Evolutionary conservation across 2,888 invertebrate species (phyloP).

Genomic region (Folsomia manolachei): DNA sequence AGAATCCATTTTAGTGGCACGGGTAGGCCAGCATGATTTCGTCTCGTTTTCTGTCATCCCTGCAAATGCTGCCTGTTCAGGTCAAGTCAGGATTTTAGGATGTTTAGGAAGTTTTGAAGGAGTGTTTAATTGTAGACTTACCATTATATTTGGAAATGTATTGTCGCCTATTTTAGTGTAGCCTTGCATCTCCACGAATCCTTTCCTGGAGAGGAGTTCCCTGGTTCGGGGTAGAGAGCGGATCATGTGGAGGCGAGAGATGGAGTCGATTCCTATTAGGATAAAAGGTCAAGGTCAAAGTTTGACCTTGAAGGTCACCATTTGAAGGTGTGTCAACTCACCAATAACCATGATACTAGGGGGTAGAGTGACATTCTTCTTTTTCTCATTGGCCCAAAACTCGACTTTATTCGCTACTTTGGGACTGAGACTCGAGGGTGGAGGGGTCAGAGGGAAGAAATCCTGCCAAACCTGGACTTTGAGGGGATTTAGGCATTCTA

Average conservation of each 20-base stretch:
- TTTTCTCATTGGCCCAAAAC: conserved; percentile 25
- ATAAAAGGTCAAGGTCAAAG: conserved; percentile 37
- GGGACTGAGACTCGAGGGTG: conserved; percentile 28
- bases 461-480: conserved; percentile 29
- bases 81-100: no score
- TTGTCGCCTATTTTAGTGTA: conserved; percentile 72
- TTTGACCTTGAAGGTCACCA: neutral
- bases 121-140: conserved; percentile 56
- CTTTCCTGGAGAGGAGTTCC: conserved; percentile 64
- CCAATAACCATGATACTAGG: conserved; percentile 47
- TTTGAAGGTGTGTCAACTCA: conserved; percentile 7
- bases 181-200: conserved; percentile 70
- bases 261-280: conserved; percentile 77
- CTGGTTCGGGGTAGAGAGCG: conserved; percentile 73
- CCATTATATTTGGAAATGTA: conserved; percentile 86
- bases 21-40: conserved; percentile 49
- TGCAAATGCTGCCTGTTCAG: conserved; percentile 64
- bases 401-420: conserved; percentile 26
- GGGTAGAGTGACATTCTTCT: conserved; percentile 11
- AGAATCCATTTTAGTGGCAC: conserved; percentile 61
- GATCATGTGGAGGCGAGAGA: conserved; percentile 74
- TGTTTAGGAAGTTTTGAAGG: no score
- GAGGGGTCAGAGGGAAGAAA: conserved; percentile 29
- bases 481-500: conserved; percentile 39
- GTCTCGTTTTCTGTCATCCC: conserved; percentile 42